phyloP scores from a whole-genome alignment of 2,888 invertebrate genomes.

The Brachyptera risi region DNA sequence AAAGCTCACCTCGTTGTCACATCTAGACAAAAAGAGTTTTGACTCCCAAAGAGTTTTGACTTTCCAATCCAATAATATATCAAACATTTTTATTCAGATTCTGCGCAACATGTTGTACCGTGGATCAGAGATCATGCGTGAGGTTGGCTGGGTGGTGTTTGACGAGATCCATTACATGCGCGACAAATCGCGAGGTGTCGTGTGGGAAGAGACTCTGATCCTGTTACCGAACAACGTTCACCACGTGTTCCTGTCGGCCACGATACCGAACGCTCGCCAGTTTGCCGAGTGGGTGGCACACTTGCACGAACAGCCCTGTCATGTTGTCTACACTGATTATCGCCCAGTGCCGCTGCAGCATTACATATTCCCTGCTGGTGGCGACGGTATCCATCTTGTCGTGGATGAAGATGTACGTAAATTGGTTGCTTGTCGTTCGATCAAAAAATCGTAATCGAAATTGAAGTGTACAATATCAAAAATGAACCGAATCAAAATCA shows the following conservation, averaged over 20 bases:
- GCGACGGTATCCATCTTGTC: slow-evolving; percentile 94
- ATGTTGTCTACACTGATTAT: slow-evolving; percentile 98
- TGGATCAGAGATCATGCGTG: slow-evolving; percentile 97
- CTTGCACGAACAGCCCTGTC: slow-evolving; percentile 93
- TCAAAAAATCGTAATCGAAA: no score
- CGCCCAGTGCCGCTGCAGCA: slow-evolving; percentile 97
- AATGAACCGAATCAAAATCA: no score
- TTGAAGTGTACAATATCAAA: no score
- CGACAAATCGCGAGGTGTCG: slow-evolving; percentile 97
- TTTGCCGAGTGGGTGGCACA: slow-evolving; percentile 93
- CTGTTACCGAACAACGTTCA: slow-evolving; percentile 95
- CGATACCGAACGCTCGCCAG: slow-evolving; percentile 97
- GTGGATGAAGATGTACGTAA: slow-evolving; percentile 75
- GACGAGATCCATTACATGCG: slow-evolving; percentile 99
- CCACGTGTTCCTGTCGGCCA: slow-evolving; percentile 98
- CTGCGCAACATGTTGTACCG: slow-evolving; percentile 96
- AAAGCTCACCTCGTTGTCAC: no score
- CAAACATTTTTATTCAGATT: slow-evolving; percentile 66
- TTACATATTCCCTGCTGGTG: slow-evolving; percentile 95
- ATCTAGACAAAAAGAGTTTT: no score
- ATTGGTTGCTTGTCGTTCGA: no score
- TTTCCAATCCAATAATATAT: not conserved
- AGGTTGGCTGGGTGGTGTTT: slow-evolving; percentile 99
- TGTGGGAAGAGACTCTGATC: slow-evolving; percentile 99
- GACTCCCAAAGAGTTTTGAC: no score